A percentile compares a stretch with the other conserved stretches of the same genome.
Evolutionary conservation across 2,888 invertebrate genomes (phyloP).

Genomic region (Ceratothoa steindachneri): DNA sequence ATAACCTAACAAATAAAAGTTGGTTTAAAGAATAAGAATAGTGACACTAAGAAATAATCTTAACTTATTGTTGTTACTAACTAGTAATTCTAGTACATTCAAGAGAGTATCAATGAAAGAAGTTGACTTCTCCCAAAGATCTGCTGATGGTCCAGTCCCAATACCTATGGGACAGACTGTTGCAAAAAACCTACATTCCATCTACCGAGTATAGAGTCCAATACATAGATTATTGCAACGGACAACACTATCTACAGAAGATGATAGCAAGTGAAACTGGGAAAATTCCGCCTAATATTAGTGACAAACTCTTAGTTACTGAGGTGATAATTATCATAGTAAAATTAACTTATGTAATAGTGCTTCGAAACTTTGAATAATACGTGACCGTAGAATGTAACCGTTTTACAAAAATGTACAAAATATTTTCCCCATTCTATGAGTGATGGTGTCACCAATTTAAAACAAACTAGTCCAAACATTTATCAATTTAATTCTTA

Average conservation of each 20-base stretch:
- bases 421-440: background rate
- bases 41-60: background rate
- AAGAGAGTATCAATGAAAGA: background rate
- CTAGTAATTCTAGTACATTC: background rate
- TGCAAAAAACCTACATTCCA: conserved; percentile 6
- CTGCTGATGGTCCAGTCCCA: background rate
- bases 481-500: too few relatives aligned
- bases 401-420: background rate
- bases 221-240: conserved; percentile 7
- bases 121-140: background rate
- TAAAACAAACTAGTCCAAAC: too few relatives aligned
- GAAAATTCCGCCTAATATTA: background rate
- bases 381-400: background rate
- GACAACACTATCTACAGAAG: background rate
- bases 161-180: background rate
- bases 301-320: background rate
- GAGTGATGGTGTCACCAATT: too few relatives aligned
- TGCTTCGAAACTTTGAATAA: background rate
- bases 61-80: background rate
- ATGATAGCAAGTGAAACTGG: background rate
- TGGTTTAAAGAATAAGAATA: conserved; percentile 4
- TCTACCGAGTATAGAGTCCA: conserved; percentile 7
- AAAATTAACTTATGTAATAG: background rate
- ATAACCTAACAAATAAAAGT: conserved; percentile 6
- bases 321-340: background rate